A percentile compares a stretch with the other conserved stretches of the same genome.
phyloP scores from a whole-genome alignment of 2,113 vertebrate species.

The Malurus cyaneus region DNA sequence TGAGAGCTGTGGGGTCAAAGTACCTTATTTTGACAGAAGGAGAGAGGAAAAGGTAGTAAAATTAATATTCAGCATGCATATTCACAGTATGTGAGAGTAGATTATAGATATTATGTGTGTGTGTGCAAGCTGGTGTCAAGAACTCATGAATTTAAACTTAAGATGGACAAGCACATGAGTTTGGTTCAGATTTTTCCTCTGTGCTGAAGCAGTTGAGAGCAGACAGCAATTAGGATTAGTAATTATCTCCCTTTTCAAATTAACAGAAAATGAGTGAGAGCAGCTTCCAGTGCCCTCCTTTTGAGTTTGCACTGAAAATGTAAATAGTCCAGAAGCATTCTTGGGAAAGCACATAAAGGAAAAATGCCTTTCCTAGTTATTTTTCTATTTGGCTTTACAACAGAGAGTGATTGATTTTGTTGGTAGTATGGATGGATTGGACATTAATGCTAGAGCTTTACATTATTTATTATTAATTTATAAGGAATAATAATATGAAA shows the following conservation, averaged over 20 bases:
- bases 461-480: not conserved
- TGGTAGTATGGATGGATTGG: not conserved
- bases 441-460: not conserved
- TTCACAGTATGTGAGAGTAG: slow-evolving; percentile 19
- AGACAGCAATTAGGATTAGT: not conserved
- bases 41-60: not conserved
- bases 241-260: not conserved
- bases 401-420: not conserved
- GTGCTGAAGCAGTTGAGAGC: not conserved
- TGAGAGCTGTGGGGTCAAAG: not conserved
- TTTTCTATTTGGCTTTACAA: not conserved
- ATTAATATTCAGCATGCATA: not conserved
- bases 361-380: not conserved
- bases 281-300: not conserved
- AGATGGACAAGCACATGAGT: not conserved
- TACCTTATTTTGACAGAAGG: not conserved
- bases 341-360: not conserved
- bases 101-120: not conserved
- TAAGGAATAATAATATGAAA: not conserved
- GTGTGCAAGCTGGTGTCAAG: slow-evolving; percentile 18
- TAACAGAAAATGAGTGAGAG: not conserved
- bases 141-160: slow-evolving; percentile 35
- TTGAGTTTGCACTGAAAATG: not conserved
- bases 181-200: not conserved
- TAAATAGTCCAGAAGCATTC: not conserved